Evolutionary conservation across 1,140 invertebrate genomes (phyloP).

Genomic region (Brachionus paranguensis): DNA sequence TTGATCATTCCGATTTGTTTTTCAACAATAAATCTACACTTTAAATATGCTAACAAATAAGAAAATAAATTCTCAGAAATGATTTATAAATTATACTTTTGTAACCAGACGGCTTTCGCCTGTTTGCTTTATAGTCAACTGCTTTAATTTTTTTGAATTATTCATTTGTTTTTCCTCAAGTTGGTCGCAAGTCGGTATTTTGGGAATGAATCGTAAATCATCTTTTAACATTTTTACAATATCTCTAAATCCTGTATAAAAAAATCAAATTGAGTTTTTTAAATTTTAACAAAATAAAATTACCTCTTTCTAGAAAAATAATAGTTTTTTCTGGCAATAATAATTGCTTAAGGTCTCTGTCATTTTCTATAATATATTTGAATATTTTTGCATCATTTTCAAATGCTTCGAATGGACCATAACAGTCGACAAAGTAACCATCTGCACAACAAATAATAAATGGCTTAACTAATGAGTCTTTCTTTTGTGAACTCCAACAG

Average conservation of each 20-base stretch:
- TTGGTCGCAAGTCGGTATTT: conserved; percentile 20
- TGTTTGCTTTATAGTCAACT: not conserved
- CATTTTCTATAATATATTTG: not conserved
- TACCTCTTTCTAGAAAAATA: conserved; percentile 22
- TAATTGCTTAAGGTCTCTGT: not conserved
- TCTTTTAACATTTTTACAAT: conserved; percentile 5
- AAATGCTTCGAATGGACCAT: conserved; percentile 2
- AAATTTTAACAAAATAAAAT: conserved; percentile 26
- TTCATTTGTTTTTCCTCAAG: conserved; percentile 28
- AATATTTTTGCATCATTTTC: conserved; percentile 15
- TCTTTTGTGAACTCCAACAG: conserved; percentile 1
- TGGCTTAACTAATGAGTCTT: conserved; percentile 2
- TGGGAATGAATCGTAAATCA: not conserved
- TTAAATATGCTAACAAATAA: not conserved
- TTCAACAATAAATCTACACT: conserved; percentile 27
- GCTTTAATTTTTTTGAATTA: not conserved
- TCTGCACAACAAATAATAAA: conserved; percentile 23
- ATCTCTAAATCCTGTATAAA: conserved; percentile 20
- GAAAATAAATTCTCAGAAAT: not conserved
- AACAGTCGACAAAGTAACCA: not conserved
- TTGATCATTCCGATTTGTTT: not conserved
- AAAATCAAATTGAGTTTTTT: not conserved
- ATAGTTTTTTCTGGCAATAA: conserved; percentile 7
- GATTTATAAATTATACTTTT: not conserved
- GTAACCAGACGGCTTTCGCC: not conserved